Conservation (phyloP, 2,888 invertebrate genomes). For the Aporophyla lueneburgensis region DNA sequence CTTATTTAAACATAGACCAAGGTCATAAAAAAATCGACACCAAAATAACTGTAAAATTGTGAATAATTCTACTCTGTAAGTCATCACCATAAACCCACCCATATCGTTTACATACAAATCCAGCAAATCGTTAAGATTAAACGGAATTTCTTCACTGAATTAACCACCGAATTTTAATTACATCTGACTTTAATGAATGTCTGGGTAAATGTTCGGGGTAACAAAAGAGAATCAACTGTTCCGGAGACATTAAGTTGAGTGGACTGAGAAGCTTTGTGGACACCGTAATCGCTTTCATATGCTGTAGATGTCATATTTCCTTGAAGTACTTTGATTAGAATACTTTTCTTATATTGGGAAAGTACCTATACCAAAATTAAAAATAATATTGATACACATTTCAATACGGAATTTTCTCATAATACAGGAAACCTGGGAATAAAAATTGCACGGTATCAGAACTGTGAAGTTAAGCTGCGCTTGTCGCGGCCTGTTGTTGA, state of each 20-base stretch:
- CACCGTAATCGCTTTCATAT: background rate
- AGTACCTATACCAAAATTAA: too few relatives aligned
- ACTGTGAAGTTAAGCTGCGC: too few relatives aligned
- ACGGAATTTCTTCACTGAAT: constrained; percentile 55
- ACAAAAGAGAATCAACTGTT: constrained; percentile 54
- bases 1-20: background rate
- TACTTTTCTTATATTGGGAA: background rate
- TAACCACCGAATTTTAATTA: constrained; percentile 63
- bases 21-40: background rate
- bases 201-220: constrained; percentile 42
- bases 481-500: too few relatives aligned
- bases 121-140: constrained; percentile 46
- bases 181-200: constrained; percentile 61
- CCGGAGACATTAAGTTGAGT: constrained; percentile 22
- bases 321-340: background rate
- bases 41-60: background rate
- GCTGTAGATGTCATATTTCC: background rate
- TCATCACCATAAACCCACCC: constrained; percentile 6
- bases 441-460: too few relatives aligned
- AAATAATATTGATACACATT: background rate
- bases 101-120: constrained; percentile 55
- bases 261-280: constrained; percentile 3
- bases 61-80: background rate
- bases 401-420: background rate
- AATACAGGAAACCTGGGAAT: too few relatives aligned